Conservation (phyloP, 1,140 invertebrate species). For the Subanguina moxae region DNA sequence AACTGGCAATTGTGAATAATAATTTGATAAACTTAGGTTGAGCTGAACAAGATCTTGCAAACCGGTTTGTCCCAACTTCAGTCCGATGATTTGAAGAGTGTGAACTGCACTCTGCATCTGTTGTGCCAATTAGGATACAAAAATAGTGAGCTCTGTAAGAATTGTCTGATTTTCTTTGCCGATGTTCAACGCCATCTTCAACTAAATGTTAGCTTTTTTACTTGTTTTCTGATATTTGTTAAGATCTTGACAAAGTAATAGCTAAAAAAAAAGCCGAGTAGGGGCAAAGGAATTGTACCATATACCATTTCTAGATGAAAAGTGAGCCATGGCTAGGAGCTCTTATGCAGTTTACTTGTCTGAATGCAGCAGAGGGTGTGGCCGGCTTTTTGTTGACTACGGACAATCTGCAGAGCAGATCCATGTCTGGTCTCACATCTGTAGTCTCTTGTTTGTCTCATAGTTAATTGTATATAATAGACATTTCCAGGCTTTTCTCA, state of each 20-base stretch:
- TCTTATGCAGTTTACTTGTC: background rate
- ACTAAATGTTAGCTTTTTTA: background rate
- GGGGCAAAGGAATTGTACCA: too few relatives aligned
- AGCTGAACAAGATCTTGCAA: background rate
- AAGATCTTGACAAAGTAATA: background rate
- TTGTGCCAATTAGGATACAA: background rate
- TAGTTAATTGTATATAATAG: background rate
- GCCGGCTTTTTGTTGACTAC: background rate
- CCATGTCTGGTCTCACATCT: background rate
- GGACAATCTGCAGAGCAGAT: background rate
- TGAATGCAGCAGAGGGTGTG: constrained; percentile 2
- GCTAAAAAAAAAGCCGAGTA: background rate
- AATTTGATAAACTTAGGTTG: background rate
- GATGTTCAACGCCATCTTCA: background rate
- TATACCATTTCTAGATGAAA: too few relatives aligned
- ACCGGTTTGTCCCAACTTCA: background rate
- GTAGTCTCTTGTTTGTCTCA: background rate
- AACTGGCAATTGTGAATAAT: too few relatives aligned
- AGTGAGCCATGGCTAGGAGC: background rate
- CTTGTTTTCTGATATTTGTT: background rate
- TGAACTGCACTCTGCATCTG: background rate
- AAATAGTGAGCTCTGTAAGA: background rate
- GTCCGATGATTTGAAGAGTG: background rate
- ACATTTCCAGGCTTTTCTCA: constrained; percentile 7
- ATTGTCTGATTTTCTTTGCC: constrained; percentile 4